Evolutionary conservation across 2,888 invertebrate species (phyloP).

Genomic region (Polyommatus icarus): DNA sequence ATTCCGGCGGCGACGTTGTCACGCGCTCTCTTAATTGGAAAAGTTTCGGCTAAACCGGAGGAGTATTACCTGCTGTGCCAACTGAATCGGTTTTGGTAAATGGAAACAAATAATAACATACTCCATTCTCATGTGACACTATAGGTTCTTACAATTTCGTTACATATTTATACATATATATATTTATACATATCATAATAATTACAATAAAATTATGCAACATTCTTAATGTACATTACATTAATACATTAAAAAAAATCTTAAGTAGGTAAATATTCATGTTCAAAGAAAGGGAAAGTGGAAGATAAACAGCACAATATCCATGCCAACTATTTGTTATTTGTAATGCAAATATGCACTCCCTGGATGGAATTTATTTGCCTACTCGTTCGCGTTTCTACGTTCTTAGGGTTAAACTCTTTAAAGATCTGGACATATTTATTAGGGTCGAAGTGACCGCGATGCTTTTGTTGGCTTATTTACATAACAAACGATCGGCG

Average conservation of each 20-base stretch:
- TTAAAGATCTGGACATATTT: conserved; percentile 26
- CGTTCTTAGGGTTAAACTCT: conserved; percentile 7
- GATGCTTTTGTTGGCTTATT: conserved; percentile 18
- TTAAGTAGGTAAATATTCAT: not conserved
- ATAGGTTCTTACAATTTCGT: not conserved
- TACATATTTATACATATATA: too few species aligned
- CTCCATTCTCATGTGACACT: not conserved
- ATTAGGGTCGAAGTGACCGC: conserved; percentile 22
- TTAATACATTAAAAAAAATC: not conserved
- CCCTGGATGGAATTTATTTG: conserved; percentile 8
- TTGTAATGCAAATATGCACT: conserved; percentile 19
- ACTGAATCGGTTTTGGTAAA: not conserved
- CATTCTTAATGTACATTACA: not conserved
- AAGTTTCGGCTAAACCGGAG: conserved; percentile 40
- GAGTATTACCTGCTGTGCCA: conserved; percentile 8
- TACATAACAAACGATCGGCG: conserved; percentile 28
- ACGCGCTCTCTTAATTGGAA: conserved; percentile 39
- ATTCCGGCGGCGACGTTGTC: conserved; percentile 41
- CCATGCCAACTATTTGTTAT: conserved; percentile 20
- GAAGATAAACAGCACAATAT: not conserved
- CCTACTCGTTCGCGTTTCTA: not conserved
- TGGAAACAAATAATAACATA: conserved; percentile 2
- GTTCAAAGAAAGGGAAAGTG: not conserved
- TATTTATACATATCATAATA: not conserved
- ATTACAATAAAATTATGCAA: not conserved